phyloP scores from a whole-genome alignment of 2,888 invertebrate species.

The Frankliniella fusca region DNA sequence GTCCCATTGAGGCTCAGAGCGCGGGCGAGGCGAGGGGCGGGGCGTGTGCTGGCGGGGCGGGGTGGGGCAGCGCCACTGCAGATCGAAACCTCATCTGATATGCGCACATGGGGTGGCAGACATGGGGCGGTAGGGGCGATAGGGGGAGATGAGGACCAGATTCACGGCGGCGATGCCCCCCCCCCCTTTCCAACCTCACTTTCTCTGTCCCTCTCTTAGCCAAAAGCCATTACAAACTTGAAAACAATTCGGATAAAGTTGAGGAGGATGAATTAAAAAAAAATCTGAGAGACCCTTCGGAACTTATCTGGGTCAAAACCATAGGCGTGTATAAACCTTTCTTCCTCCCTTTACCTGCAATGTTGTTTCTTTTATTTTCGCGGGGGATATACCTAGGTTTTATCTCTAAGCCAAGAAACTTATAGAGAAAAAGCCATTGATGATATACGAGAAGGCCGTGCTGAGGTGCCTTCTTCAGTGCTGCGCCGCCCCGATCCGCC shows the following conservation, averaged over 20 bases:
- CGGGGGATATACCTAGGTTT: neutral
- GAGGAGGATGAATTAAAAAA: too few species aligned
- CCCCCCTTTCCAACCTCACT: too few species aligned
- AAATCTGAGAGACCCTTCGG: too few species aligned
- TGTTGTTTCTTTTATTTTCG: neutral
- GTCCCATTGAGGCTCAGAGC: too few species aligned
- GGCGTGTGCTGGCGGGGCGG: neutral
- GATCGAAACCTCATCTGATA: constrained; percentile 19
- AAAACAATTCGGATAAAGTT: too few species aligned
- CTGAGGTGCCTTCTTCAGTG: neutral
- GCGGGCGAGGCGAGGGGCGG: neutral
- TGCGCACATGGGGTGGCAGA: neutral
- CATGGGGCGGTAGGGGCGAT: neutral
- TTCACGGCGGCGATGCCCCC: neutral
- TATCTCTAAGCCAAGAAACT: neutral
- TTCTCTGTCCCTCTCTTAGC: too few species aligned
- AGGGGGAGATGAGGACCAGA: neutral
- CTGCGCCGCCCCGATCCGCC: neutral
- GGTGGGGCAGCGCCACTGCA: neutral
- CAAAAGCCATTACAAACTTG: too few species aligned
- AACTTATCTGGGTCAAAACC: neutral
- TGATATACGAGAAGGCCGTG: neutral
- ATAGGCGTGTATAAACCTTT: too few species aligned
- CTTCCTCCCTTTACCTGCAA: too few species aligned
- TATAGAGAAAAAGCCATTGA: neutral